Evolutionary conservation across 2,888 invertebrate species (phyloP).

Genomic region (Leptinotarsa juncta): DNA sequence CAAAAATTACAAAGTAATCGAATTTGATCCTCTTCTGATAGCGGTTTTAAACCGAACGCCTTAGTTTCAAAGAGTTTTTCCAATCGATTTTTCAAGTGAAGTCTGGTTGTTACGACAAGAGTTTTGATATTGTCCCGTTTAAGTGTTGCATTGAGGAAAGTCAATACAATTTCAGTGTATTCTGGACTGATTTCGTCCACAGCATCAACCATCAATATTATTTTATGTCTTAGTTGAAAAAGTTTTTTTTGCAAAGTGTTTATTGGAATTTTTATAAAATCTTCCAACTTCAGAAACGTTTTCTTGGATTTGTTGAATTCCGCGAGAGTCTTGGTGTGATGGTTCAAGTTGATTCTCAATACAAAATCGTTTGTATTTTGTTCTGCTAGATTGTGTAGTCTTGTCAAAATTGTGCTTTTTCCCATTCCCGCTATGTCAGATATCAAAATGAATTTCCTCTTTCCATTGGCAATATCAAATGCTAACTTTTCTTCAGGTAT

Average conservation of each 20-base stretch:
- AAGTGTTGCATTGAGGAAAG: not conserved
- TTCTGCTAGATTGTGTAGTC: constrained; percentile 5
- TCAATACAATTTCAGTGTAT: constrained; percentile 27
- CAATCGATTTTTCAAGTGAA: constrained; percentile 19
- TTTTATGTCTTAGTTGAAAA: constrained; percentile 18
- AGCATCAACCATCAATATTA: constrained; percentile 28
- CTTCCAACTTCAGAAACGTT: constrained; percentile 7
- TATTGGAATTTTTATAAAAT: constrained; percentile 7
- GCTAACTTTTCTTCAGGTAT: constrained; percentile 3
- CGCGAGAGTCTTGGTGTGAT: constrained; percentile 12
- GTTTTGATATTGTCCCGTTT: constrained; percentile 22
- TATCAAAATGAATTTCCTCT: constrained; percentile 20
- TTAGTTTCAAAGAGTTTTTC: not conserved
- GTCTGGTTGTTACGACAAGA: constrained; percentile 28
- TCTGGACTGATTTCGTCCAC: constrained; percentile 30
- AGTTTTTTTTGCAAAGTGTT: constrained; percentile 17
- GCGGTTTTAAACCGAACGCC: constrained; percentile 15
- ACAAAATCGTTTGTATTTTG: constrained; percentile 8
- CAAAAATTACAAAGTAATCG: constrained; percentile 19
- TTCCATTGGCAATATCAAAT: not conserved
- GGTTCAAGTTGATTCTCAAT: constrained; percentile 25
- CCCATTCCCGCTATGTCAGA: constrained; percentile 30
- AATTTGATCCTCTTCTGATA: constrained; percentile 11
- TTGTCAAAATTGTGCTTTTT: constrained; percentile 22
- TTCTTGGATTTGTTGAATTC: not conserved